Evolutionary conservation across 1,140 invertebrate species (phyloP).

Genomic region (Ceratina australensis): DNA sequence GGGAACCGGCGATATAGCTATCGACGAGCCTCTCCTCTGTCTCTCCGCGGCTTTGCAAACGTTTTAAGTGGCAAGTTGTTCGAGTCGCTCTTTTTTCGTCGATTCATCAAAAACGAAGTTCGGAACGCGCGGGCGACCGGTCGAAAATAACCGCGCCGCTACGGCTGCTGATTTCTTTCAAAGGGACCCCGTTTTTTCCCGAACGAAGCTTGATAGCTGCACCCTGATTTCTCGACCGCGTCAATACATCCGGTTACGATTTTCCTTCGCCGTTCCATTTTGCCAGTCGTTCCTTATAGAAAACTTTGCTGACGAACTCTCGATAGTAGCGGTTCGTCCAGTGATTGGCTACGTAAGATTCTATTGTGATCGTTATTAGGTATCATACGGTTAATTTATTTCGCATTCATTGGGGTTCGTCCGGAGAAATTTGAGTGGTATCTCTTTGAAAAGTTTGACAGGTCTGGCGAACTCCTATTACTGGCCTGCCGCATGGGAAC

Average conservation of each 20-base stretch:
- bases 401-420: conserved; percentile 45
- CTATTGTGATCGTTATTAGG: neutral
- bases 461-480: conserved; percentile 61
- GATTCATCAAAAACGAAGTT: conserved; percentile 71
- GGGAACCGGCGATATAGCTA: conserved; percentile 40
- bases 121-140: conserved; percentile 11
- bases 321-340: neutral
- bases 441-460: conserved; percentile 65
- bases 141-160: conserved; percentile 44
- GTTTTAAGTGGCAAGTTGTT: conserved; percentile 75
- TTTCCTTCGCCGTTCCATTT: neutral
- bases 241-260: conserved; percentile 3
- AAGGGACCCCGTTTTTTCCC: conserved; percentile 27
- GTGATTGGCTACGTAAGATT: neutral
- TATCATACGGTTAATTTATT: conserved; percentile 55
- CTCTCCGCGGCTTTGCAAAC: conserved; percentile 53
- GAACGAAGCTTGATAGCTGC: neutral
- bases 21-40: conserved; percentile 51
- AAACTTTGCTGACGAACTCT: neutral
- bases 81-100: conserved; percentile 54
- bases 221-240: conserved; percentile 2
- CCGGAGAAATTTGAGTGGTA: conserved; percentile 62
- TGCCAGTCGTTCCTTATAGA: neutral
- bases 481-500: conserved; percentile 62
- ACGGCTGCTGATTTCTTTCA: conserved; percentile 32